A percentile compares a stretch with the other conserved stretches of the same genome.
Conservation (phyloP, 2,113 vertebrate genomes). For the Hystrix cristata region DNA sequence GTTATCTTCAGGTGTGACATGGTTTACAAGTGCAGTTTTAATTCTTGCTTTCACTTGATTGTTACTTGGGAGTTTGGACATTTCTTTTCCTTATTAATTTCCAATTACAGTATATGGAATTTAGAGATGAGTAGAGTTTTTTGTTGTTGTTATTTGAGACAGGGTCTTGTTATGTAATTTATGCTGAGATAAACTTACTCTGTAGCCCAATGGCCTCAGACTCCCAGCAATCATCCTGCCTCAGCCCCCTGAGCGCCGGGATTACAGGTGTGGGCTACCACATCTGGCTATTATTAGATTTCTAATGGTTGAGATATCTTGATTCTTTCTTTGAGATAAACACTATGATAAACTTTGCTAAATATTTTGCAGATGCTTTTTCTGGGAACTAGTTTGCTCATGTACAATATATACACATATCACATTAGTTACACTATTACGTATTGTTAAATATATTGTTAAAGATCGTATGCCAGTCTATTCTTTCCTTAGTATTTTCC, state of each 20-base stretch:
- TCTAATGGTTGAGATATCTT: conserved; percentile 12
- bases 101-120: background rate
- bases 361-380: conserved; percentile 16
- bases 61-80: background rate
- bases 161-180: background rate
- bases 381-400: background rate
- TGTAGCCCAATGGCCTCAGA: background rate
- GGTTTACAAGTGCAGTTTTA: background rate
- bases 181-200: background rate
- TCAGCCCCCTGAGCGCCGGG: background rate
- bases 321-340: conserved; percentile 30
- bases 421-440: background rate
- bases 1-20: background rate
- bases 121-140: background rate
- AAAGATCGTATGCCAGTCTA: background rate
- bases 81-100: conserved; percentile 31
- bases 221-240: background rate
- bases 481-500: background rate
- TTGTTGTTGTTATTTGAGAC: background rate
- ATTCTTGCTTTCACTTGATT: background rate
- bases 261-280: background rate
- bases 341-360: background rate
- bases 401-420: background rate
- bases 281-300: background rate
- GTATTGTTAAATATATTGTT: conserved; percentile 22